A percentile compares a stretch with the other conserved stretches of the same genome.
Evolutionary conservation across 1,140 invertebrate genomes (phyloP).

Genomic region (Dendrolimus punctatus): DNA sequence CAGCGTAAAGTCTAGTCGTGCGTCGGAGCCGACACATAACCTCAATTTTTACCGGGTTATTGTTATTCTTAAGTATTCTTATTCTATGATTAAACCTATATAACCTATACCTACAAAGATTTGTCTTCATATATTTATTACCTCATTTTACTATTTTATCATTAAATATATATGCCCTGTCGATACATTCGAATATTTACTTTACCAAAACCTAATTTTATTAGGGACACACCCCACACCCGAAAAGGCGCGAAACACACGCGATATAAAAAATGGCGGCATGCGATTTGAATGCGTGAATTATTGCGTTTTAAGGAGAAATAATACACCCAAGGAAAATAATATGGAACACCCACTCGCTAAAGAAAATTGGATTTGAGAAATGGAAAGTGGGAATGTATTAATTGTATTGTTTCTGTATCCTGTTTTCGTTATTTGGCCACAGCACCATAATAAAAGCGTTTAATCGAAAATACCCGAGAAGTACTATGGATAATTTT

Average conservation of each 20-base stretch:
- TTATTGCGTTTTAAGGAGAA: slow-evolving; percentile 65
- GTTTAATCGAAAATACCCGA: no score
- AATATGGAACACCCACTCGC: slow-evolving; percentile 25
- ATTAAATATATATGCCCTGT: no score
- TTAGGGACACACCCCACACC: slow-evolving; percentile 63
- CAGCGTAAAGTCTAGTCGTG: no score
- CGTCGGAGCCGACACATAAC: no score
- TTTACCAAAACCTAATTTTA: slow-evolving; percentile 57
- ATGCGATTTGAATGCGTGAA: slow-evolving; percentile 67
- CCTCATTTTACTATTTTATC: no score
- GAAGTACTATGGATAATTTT: no score
- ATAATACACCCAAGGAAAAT: slow-evolving; percentile 52
- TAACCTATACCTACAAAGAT: no score
- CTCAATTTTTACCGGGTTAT: no score
- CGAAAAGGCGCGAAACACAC: slow-evolving; percentile 70
- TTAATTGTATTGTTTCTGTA: slow-evolving; percentile 14
- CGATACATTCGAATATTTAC: background rate
- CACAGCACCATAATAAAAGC: no score
- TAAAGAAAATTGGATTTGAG: slow-evolving; percentile 27
- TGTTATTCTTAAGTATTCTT: no score
- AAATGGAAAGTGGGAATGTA: slow-evolving; percentile 22
- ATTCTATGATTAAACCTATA: no score
- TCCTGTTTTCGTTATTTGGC: slow-evolving; percentile 1
- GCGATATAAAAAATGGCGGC: slow-evolving; percentile 70
- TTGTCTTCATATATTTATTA: no score